phyloP scores from a whole-genome alignment of 2,113 vertebrate genomes.

The Paedocypris sp. region DNA sequence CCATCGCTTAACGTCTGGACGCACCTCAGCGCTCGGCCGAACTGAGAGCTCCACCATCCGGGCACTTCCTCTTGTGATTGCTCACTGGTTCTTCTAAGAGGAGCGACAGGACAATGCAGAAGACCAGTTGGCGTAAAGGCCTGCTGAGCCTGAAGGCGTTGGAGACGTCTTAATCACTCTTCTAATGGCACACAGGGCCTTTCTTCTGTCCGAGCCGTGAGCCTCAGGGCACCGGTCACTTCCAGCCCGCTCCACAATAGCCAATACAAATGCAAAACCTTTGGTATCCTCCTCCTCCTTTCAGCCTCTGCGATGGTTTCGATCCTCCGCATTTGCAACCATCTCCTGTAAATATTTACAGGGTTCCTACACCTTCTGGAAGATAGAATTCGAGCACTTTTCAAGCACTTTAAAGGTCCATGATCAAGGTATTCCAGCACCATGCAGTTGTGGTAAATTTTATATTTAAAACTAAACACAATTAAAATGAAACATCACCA shows the following conservation, averaged over 20 bases:
- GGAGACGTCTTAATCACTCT: slow-evolving; percentile 34
- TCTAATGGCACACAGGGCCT: slow-evolving; percentile 47
- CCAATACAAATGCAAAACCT: neutral
- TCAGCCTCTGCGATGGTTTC: slow-evolving; percentile 10
- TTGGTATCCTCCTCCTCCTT: neutral
- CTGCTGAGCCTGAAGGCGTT: slow-evolving; percentile 40
- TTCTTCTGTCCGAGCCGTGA: neutral
- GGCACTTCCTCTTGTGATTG: neutral
- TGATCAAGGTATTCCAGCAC: too few species aligned
- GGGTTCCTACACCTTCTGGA: too few species aligned
- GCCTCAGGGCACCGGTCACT: slow-evolving; percentile 29
- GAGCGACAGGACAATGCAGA: slow-evolving; percentile 30
- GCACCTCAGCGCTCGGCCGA: neutral
- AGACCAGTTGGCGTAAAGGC: slow-evolving; percentile 60
- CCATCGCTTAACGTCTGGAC: neutral
- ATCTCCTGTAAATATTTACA: slow-evolving; percentile 18
- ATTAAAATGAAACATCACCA: too few species aligned
- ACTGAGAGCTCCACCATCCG: neutral
- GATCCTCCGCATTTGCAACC: neutral
- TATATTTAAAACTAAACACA: too few species aligned
- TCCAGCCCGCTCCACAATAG: slow-evolving; percentile 28
- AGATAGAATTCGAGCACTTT: too few species aligned
- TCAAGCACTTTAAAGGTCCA: too few species aligned
- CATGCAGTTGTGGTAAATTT: too few species aligned
- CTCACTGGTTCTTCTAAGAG: slow-evolving; percentile 9